Conservation (phyloP, 2,113 vertebrate species). For the Girardinichthys multiradiatus region DNA sequence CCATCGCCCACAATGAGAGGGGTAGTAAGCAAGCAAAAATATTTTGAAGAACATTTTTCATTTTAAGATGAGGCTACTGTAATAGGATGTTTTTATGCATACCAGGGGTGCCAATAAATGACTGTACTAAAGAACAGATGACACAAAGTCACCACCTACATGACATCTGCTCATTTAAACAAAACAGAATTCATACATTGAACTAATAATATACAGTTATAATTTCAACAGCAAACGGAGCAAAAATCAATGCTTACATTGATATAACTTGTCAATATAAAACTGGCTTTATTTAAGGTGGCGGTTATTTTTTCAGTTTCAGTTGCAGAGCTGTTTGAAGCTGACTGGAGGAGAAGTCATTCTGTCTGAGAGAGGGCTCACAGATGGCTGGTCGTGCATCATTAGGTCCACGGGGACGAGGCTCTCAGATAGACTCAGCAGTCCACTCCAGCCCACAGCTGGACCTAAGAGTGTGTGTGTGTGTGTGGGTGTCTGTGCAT, state of each 20-base stretch:
- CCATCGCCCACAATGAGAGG: neutral
- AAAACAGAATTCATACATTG: neutral
- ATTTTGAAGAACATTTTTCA: neutral
- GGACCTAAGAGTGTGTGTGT: slow-evolving; percentile 36
- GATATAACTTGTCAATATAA: neutral
- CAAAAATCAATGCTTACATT: neutral
- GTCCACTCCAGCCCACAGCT: slow-evolving; percentile 63
- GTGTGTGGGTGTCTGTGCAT: slow-evolving; percentile 24
- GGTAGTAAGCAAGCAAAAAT: neutral
- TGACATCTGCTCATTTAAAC: neutral
- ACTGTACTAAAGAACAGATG: neutral
- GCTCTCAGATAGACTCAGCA: slow-evolving; percentile 44
- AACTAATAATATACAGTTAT: neutral
- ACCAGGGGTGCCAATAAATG: neutral
- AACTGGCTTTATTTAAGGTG: neutral
- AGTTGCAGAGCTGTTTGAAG: slow-evolving; percentile 32
- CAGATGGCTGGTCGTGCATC: slow-evolving; percentile 74
- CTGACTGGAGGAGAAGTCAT: slow-evolving; percentile 53
- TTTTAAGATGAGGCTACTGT: too few species aligned
- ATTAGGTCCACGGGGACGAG: slow-evolving; percentile 59
- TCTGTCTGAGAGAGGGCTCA: slow-evolving; percentile 40
- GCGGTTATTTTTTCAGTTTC: neutral
- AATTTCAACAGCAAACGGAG: neutral
- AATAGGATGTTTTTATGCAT: too few species aligned
- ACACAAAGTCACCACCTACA: neutral